A percentile compares a stretch with the other conserved stretches of the same genome.
Conservation (phyloP, 1,140 invertebrate genomes). For the Piezodorus guildinii region DNA sequence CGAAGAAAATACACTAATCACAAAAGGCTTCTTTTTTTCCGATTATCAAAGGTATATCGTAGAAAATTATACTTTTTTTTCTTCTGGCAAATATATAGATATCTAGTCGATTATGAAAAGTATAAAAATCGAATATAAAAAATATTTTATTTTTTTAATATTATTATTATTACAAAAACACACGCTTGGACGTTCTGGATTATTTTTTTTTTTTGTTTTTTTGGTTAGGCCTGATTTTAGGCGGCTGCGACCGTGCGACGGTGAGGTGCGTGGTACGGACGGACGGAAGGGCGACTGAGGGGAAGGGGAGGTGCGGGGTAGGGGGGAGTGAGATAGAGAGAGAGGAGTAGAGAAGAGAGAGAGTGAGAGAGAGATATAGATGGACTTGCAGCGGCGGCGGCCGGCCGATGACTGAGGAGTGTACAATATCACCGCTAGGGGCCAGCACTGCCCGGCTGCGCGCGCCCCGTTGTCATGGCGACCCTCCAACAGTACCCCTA, state of each 20-base stretch:
- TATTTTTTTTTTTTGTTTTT: constrained; percentile 5
- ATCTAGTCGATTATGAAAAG: background rate
- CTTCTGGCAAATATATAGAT: background rate
- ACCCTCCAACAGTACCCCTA: no score
- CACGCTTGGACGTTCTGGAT: constrained; percentile 5
- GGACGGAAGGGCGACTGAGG: background rate
- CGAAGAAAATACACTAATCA: background rate
- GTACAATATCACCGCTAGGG: background rate
- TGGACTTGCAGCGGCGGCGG: constrained; percentile 10
- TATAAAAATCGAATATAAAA: background rate
- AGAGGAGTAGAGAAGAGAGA: constrained; percentile 6
- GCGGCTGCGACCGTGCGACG: background rate
- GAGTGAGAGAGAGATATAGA: constrained; percentile 5
- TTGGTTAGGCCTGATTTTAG: background rate
- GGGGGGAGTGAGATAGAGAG: constrained; percentile 1
- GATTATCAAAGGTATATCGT: background rate
- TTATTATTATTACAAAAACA: background rate
- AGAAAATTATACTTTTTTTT: background rate
- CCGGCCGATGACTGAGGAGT: constrained; percentile 16
- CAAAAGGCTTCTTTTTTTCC: background rate
- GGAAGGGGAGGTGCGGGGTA: background rate
- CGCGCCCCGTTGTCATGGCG: background rate
- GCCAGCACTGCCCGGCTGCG: background rate
- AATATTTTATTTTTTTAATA: background rate
- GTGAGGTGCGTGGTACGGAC: constrained; percentile 1